These are phyloP conservation scores for Brachypteracias leptosomus DNA, from an alignment of 2,113 vertebrate species.

Conservation along the genomic window DNA sequence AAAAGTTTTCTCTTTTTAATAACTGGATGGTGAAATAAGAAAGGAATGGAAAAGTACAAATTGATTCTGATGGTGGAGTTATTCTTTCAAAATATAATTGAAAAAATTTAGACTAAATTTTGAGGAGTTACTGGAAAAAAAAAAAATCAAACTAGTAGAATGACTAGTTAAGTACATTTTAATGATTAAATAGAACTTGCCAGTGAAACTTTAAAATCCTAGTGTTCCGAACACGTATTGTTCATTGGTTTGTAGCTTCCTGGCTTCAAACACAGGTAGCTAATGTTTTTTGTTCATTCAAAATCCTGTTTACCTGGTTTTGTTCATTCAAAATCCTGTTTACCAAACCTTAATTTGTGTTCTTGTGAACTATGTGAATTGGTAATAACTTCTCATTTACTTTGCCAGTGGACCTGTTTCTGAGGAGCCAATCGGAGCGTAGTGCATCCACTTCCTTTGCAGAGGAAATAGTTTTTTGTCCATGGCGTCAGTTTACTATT, in stretches of 20 bases:
- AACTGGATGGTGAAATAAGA: not conserved
- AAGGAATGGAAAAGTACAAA: not conserved
- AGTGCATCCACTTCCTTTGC: not conserved
- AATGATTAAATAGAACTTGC: not conserved
- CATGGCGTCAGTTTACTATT: not conserved
- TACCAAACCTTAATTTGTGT: not conserved
- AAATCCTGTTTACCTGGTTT: not conserved
- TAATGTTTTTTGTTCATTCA: not conserved
- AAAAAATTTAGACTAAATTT: not conserved
- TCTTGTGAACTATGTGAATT: not conserved
- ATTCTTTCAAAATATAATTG: not conserved
- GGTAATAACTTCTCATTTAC: not conserved
- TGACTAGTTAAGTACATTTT: not conserved
- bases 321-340: not conserved
- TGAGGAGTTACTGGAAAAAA: not conserved
- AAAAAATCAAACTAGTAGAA: not conserved
- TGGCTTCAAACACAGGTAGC: not conserved
- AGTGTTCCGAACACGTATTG: not conserved
- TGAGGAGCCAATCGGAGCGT: not conserved
- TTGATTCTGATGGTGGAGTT: not conserved
- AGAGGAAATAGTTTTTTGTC: not conserved
- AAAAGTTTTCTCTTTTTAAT: conserved; percentile 16
- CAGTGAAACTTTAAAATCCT: not conserved
- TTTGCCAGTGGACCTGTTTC: not conserved
- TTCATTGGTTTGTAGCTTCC: not conserved